A percentile compares a stretch with the other conserved stretches of the same genome.
These are phyloP conservation scores for Drosophila athabasca DNA, from an alignment of 1,140 invertebrate genomes.

Conservation along the genomic window DNA sequence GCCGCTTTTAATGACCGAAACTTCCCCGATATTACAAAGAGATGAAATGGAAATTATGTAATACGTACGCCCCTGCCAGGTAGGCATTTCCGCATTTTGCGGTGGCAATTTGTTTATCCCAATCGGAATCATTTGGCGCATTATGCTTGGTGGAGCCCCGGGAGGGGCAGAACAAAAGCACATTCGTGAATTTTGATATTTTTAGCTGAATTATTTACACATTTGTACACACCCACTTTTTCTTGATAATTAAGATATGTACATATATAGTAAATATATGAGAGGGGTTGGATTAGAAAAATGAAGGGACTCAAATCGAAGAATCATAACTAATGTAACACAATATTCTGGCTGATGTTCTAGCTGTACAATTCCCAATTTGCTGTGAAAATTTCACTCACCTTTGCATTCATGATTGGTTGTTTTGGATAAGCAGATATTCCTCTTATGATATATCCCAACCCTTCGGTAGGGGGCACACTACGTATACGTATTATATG, in stretches of 20 bases:
- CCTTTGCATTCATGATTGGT: constrained; percentile 36
- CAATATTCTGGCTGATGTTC: not conserved
- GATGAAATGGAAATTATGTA: constrained; percentile 69
- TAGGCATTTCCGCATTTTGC: constrained; percentile 67
- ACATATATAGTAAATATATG: too few relatives aligned
- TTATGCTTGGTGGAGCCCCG: constrained; percentile 45
- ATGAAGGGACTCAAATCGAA: too few relatives aligned
- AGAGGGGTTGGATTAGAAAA: too few relatives aligned
- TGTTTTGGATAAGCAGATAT: constrained; percentile 8
- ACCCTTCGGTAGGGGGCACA: constrained; percentile 18
- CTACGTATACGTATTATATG: constrained; percentile 69
- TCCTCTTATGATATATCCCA: not conserved
- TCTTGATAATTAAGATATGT: constrained; percentile 2
- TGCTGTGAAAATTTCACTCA: constrained; percentile 15
- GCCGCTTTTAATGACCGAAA: constrained; percentile 69
- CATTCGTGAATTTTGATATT: constrained; percentile 64
- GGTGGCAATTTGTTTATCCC: constrained; percentile 41
- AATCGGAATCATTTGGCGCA: constrained; percentile 30
- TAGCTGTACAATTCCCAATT: not conserved
- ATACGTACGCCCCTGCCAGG: constrained; percentile 39
- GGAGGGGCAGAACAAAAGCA: constrained; percentile 69
- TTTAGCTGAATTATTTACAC: constrained; percentile 49
- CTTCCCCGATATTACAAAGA: constrained; percentile 68
- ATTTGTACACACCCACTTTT: constrained; percentile 51
- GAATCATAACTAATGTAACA: not conserved